Base-by-base conservation (phyloP, 2,797 vertebrate genomes). In the Cheirogaleus major region DNA sequence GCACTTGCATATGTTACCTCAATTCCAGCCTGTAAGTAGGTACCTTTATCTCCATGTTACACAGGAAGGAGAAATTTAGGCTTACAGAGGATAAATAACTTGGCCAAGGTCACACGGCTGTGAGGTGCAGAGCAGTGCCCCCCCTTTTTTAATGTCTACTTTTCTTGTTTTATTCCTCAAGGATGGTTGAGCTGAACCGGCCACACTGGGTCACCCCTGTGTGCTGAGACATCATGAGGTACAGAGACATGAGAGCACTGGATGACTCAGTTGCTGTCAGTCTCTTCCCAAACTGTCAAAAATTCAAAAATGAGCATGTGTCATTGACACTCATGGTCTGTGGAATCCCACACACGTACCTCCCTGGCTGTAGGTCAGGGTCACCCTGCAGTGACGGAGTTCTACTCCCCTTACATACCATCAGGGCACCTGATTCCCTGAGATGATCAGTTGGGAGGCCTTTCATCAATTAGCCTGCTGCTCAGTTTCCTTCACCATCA, bases 261-360 rank as follows among this genome's bases (percentile, higher is more conserved):
- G 41, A 15, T 84, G 73, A 87, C 52, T 93, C 70, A 76, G 12
- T 27, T 80, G 48, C 35, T 82, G 4, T 72, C 72, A 93, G 69
- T 76, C 23, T 92, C 63, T 35, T 88, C 78, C 73, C 72, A 43
- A 89, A 89, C 14, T 91, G 59, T 50, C 80, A 97, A 95, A 85
- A 78, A 79, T 23, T 92, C 55, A 95, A 93, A 57, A 96, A 93
- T 73, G 65, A 81, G 48, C 22, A 79, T 96, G n/a, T 87, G 38
- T 70, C 73, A 67, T 59, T 78, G 67, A 90, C 4, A 61, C 9
- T 52, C 1, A 10, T 41, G 22, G 27, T 65, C 41, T 91, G 13
- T 83, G 20, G 82, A 83, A 86, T 82, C 50, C 41, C 63, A 48
- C 43, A 20, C 2, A 18, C 23, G 72, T 87, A 48, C 30, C 43